Conservation (phyloP, 2,888 invertebrate genomes). For the Falcaria lacertinaria region DNA sequence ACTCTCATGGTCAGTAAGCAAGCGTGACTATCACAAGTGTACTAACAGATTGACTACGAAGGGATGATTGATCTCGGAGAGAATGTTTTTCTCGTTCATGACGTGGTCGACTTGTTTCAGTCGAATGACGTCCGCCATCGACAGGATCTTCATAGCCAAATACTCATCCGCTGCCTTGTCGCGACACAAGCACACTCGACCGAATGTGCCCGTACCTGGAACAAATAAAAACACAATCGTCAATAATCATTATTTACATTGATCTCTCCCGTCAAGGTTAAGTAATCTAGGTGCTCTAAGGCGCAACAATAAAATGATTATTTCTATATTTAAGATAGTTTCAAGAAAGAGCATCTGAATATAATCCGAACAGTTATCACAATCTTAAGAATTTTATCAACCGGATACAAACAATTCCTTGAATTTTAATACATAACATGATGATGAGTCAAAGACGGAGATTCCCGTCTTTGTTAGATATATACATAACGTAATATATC, state of each 20-base stretch:
- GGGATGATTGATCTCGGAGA: slow-evolving; percentile 94
- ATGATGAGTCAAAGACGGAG: slow-evolving; percentile 30
- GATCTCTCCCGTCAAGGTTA: no score
- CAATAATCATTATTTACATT: no score
- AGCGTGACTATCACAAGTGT: neutral
- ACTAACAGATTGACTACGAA: slow-evolving; percentile 91
- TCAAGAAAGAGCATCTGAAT: no score
- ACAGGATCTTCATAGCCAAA: slow-evolving; percentile 96
- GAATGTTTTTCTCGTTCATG: slow-evolving; percentile 96
- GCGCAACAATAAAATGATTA: no score
- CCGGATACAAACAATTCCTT: slow-evolving; percentile 24
- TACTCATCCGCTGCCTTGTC: slow-evolving; percentile 90
- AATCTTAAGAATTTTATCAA: slow-evolving; percentile 4
- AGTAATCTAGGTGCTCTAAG: no score
- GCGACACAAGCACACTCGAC: slow-evolving; percentile 93
- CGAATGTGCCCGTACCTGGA: slow-evolving; percentile 97
- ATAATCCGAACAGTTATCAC: neutral
- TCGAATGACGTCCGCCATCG: slow-evolving; percentile 95
- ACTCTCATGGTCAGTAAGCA: neutral
- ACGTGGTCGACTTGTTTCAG: slow-evolving; percentile 98
- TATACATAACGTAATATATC: no score
- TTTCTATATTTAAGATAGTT: no score
- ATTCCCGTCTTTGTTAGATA: slow-evolving; percentile 22
- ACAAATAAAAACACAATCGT: no score
- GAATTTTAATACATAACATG: slow-evolving; percentile 22